A percentile compares a stretch with the other conserved stretches of the same genome.
Evolutionary conservation across 2,888 invertebrate species (phyloP).

Genomic region (Oligia fasciuncula): DNA sequence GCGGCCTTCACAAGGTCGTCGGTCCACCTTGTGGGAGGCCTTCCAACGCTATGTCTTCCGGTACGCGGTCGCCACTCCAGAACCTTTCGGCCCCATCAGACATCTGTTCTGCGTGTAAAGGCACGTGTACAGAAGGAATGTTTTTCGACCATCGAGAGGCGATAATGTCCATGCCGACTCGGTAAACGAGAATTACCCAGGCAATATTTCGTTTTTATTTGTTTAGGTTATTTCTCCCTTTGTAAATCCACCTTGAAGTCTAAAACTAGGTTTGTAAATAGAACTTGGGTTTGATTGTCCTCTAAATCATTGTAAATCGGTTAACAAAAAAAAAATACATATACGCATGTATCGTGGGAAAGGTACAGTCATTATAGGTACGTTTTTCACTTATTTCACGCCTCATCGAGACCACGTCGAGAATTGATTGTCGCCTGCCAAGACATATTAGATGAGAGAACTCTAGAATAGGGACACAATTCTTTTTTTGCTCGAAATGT

Average conservation of each 20-base stretch:
- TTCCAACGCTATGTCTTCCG: too few species aligned
- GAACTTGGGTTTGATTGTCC: background rate
- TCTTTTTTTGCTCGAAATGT: constrained; percentile 19
- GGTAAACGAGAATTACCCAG: background rate
- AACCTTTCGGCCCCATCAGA: too few species aligned
- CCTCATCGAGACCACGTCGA: constrained; percentile 53
- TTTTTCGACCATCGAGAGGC: background rate
- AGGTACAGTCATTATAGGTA: constrained; percentile 46
- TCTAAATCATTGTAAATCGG: constrained; percentile 35
- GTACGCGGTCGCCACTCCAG: too few species aligned
- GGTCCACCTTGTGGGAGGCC: too few species aligned
- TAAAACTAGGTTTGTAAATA: background rate
- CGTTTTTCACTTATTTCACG: constrained; percentile 56
- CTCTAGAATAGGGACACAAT: constrained; percentile 27
- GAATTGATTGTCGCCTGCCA: constrained; percentile 56
- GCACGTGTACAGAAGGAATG: background rate
- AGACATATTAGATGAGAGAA: constrained; percentile 55
- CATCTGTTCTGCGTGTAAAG: too few species aligned
- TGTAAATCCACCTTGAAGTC: background rate
- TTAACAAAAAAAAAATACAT: constrained; percentile 8
- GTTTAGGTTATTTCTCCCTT: background rate
- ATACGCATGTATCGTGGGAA: constrained; percentile 34
- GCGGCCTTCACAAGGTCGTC: too few species aligned
- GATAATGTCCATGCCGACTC: background rate
- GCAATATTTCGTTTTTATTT: background rate